Conservation (phyloP, 2,113 vertebrate genomes). For the Piaya cayana region DNA sequence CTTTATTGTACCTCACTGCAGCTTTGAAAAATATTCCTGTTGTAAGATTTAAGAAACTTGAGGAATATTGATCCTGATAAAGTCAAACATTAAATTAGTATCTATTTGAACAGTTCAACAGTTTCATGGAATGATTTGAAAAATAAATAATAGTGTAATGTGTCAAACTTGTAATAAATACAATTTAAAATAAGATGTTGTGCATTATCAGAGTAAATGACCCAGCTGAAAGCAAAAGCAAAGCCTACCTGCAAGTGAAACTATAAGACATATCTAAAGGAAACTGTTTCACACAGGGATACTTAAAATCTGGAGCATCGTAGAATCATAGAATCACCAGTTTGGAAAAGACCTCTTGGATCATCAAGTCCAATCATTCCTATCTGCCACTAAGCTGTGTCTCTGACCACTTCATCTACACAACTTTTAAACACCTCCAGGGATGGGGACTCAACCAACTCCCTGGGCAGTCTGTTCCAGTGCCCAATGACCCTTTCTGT, state of each 20-base stretch:
- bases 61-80: background rate
- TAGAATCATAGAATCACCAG: no score
- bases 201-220: background rate
- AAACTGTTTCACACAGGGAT: background rate
- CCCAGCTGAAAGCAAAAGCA: background rate
- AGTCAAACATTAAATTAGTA: background rate
- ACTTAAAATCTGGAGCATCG: background rate
- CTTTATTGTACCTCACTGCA: background rate
- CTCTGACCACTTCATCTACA: no score
- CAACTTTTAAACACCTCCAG: no score
- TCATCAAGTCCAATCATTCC: no score
- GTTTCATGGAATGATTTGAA: background rate
- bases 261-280: background rate
- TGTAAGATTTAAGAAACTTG: background rate
- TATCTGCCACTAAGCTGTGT: no score
- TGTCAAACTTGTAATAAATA: background rate
- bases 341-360: no score
- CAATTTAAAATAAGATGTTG: background rate
- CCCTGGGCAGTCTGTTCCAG: no score
- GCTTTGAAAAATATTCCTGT: background rate
- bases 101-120: background rate
- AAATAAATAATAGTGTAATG: background rate
- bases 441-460: no score
- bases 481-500: no score
- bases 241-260: background rate